Base-by-base conservation (phyloP, 2,797 vertebrate genomes). In the Sebastes wilsoni region DNA sequence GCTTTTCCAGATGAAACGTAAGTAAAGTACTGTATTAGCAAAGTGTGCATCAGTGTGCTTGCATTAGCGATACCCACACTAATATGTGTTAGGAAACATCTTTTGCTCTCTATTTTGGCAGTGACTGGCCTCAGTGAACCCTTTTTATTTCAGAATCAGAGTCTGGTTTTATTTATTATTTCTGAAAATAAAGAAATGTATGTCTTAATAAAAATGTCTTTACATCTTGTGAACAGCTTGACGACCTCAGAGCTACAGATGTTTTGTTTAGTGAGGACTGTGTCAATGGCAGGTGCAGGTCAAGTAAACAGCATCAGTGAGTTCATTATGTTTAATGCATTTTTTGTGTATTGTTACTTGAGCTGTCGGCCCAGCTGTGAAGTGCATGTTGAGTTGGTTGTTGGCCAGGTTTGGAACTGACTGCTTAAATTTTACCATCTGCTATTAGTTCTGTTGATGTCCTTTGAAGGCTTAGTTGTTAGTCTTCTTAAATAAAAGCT, bases 341-440 rank as follows among this genome's bases (percentile, higher is more conserved):
- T 54, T 58, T 58, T 59, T 28, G 22, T 46, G 38, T 52, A 8
- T 10, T 72, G 58, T 59, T 36, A 54, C 11, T 74, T 56, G 49
- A 42, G 72, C 25, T 36, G 56, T 77, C 12, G 10, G 34, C 60
- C 65, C 76, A 74, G 78, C 75, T 76, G 79, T 23, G 68, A 46
- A 60, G 28, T 67, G 42, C 14, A 23, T 79, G 69, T 55, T 77
- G 56, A 65, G 56, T 62, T 67, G 67, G 79, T 72, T 75, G 56
- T 80, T 60, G 58, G 49, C 54, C 42, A 77, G 76, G 22, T 64
- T 79, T 78, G 54, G 36, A 75, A 75, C 62, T 75, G 62, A 81
- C 55, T 75, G 52, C 62, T 64, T 82, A 60, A 82, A 69, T 75
- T 28, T 77, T 77, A n/a, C 69, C 72, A 83, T 58, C 42, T 69